phyloP scores from a whole-genome alignment of 2,113 vertebrate species.

The human region DNA sequence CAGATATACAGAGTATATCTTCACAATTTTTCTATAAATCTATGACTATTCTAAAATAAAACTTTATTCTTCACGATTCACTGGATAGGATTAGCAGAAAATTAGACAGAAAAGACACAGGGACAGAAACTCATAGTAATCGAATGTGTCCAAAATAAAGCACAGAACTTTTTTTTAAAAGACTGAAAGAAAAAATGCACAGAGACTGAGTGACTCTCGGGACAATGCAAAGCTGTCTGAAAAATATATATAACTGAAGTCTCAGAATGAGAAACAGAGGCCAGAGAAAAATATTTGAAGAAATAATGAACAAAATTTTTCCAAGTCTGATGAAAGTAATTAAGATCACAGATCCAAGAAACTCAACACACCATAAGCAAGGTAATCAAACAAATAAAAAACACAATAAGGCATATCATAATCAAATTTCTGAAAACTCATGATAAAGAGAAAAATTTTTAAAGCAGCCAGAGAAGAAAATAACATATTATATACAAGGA shows the following conservation, averaged over 20 bases:
- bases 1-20: background rate
- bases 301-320: background rate
- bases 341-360: background rate
- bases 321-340: background rate
- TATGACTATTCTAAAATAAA: background rate
- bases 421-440: background rate
- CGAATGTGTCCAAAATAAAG: background rate
- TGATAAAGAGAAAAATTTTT: background rate
- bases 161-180: background rate
- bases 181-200: background rate
- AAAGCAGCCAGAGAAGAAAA: background rate
- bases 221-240: background rate
- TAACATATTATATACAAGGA: background rate
- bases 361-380: background rate
- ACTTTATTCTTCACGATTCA: background rate
- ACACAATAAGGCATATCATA: background rate
- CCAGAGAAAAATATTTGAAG: background rate
- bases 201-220: background rate
- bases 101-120: background rate
- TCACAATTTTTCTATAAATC: background rate
- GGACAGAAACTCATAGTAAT: background rate
- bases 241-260: background rate
- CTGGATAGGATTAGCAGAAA: background rate
- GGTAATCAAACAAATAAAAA: background rate
- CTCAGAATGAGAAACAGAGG: background rate